These are phyloP conservation scores for Dipodomys spectabilis DNA, from an alignment of 2,113 vertebrate species.

Conservation along the genomic window DNA sequence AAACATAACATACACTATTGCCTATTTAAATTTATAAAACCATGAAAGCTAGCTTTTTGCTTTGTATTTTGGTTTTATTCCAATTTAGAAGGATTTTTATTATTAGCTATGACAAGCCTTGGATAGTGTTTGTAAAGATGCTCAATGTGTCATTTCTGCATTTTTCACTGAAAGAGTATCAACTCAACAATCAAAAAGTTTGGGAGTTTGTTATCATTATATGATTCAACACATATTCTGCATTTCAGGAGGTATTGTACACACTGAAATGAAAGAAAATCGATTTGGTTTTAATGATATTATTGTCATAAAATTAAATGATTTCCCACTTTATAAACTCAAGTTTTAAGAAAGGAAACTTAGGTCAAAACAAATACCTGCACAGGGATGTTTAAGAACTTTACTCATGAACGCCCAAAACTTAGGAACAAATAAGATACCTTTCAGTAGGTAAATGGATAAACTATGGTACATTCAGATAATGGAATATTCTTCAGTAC, in stretches of 20 bases:
- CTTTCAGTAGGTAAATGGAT: not conserved
- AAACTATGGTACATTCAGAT: not conserved
- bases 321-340: not conserved
- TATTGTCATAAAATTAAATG: not conserved
- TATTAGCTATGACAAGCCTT: not conserved
- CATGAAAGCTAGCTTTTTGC: not conserved
- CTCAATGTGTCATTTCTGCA: not conserved
- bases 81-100: not conserved
- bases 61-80: not conserved
- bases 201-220: not conserved
- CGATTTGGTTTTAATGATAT: not conserved
- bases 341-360: not conserved
- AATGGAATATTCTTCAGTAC: not conserved
- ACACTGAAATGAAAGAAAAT: not conserved
- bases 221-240: not conserved
- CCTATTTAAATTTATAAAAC: constrained; percentile 4
- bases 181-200: not conserved
- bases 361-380: not conserved
- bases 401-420: not conserved
- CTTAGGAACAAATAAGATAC: not conserved
- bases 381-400: not conserved
- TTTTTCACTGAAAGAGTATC: not conserved
- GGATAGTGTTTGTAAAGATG: not conserved
- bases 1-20: not conserved
- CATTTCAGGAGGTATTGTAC: not conserved